Evolutionary conservation across 2,797 vertebrate genomes (phyloP).

Genomic region (Characodon lateralis): DNA sequence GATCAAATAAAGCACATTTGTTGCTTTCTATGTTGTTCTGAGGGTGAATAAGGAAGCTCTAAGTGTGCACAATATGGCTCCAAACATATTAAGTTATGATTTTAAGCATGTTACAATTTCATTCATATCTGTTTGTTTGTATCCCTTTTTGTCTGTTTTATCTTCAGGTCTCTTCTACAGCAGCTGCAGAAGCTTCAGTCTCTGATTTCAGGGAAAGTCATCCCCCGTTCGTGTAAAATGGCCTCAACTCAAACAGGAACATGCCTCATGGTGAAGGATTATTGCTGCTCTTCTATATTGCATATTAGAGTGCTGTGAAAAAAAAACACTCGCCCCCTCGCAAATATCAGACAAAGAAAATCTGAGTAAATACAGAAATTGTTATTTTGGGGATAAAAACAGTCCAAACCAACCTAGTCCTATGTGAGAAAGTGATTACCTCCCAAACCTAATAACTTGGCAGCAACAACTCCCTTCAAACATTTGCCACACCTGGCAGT

Average conservation of each 20-base stretch:
- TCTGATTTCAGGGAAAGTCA: constrained; percentile 90
- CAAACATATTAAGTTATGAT: not conserved
- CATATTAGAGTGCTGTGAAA: too few relatives aligned
- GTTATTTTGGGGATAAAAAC: too few relatives aligned
- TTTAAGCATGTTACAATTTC: not conserved
- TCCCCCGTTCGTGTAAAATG: constrained; percentile 94
- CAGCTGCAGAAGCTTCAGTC: constrained; percentile 97
- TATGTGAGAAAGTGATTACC: too few relatives aligned
- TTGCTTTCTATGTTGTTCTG: constrained; percentile 26
- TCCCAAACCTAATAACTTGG: too few relatives aligned
- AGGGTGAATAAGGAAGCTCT: constrained; percentile 22
- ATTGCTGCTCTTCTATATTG: not conserved
- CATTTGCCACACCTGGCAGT: too few relatives aligned
- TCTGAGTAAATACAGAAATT: too few relatives aligned
- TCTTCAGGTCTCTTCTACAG: constrained; percentile 91
- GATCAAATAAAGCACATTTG: constrained; percentile 6
- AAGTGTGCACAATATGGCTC: not conserved
- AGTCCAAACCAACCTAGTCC: too few relatives aligned
- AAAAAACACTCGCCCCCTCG: too few relatives aligned
- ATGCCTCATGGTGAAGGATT: constrained; percentile 90
- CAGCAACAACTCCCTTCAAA: too few relatives aligned
- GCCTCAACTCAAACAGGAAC: constrained; percentile 97
- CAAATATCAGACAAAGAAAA: too few relatives aligned
- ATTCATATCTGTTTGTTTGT: not conserved
- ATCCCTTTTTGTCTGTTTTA: not conserved